Evolutionary conservation across 2,797 vertebrate species (phyloP).

Genomic region (Pelodytes ibericus): DNA sequence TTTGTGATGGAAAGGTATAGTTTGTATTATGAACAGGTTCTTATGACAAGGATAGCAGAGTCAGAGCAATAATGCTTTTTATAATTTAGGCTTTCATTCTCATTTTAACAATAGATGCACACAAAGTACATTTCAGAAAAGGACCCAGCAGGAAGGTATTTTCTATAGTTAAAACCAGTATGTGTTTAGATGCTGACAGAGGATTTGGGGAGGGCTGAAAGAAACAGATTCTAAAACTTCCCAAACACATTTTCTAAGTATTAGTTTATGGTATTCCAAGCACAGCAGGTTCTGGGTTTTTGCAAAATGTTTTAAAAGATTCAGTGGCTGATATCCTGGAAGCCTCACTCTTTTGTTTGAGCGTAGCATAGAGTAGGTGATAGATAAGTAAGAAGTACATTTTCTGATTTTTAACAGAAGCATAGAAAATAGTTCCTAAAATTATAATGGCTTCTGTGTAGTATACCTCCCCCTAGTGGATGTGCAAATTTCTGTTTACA

Average conservation of each 20-base stretch:
- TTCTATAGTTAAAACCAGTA: slow-evolving; percentile 48
- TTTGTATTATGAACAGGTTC: slow-evolving; percentile 48
- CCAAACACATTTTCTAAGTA: slow-evolving; percentile 50
- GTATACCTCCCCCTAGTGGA: too few species aligned
- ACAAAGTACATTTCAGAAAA: slow-evolving; percentile 48
- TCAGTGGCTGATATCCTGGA: slow-evolving; percentile 41
- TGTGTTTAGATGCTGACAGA: slow-evolving; percentile 52
- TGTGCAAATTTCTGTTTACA: too few species aligned
- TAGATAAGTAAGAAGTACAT: slow-evolving; percentile 10
- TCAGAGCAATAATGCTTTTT: slow-evolving; percentile 50
- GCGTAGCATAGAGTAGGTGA: slow-evolving; percentile 5
- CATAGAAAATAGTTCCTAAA: neutral
- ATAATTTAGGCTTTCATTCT: slow-evolving; percentile 51
- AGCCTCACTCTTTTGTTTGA: slow-evolving; percentile 36
- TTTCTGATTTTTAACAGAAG: neutral
- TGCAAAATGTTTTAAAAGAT: slow-evolving; percentile 29
- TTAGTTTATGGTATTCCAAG: slow-evolving; percentile 44
- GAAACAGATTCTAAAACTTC: slow-evolving; percentile 52
- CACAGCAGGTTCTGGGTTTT: slow-evolving; percentile 35
- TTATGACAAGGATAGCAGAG: slow-evolving; percentile 35
- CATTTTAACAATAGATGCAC: slow-evolving; percentile 47
- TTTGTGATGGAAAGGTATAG: slow-evolving; percentile 52
- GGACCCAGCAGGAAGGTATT: slow-evolving; percentile 24
- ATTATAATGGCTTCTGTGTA: neutral
- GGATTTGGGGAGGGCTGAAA: slow-evolving; percentile 39